Base-by-base conservation (phyloP, 1,140 invertebrate genomes). In the Brachionus manjavacas region DNA sequence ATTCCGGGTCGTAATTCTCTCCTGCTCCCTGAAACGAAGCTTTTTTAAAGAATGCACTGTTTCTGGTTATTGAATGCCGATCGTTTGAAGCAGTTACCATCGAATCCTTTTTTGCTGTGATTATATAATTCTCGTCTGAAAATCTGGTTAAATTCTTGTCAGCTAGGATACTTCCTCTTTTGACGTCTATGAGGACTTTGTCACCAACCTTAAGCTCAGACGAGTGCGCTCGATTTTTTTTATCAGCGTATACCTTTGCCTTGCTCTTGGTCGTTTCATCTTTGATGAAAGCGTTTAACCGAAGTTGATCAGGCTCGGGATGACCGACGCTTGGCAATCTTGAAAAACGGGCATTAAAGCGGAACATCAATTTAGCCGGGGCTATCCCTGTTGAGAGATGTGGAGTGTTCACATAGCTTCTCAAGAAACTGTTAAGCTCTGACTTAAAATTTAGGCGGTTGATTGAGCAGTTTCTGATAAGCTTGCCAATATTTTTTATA, bases 401-500 rank as follows among this genome's bases (percentile, higher is more conserved):
- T 46, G 43, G 43, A 46, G 43, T 46, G 43, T 46, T 12, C 8
- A 46, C 43, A 46, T 46, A 46, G 11, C 43, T 46, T 46, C 43
- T 46, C 43, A 46, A 46, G 43, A 46, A 46, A 46, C 43, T 8
- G 43, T 46, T 46, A 46, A 46, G 43, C 49, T 55, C n/a, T 55
- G 49, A 55, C n/a, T 55, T 55, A 55, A 55, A 16, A 55, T 55
- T 55, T 55, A 55, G 49, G 49, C 49, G 49, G 49, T 55, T 55
- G 49, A 55, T 55, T n/a, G 49, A 35, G 16, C 14, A 12, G 8
- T 81, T 85, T 68, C 76, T 76, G 20, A 83, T 35, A 41, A 39
- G 81, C 52, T 85, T 85, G 16, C 46, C 74, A 23, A 85, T 16
- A 14, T 20, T 20, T 55, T 84, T 83, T 41, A 85, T 85, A 46